Evolutionary conservation across 2,888 invertebrate genomes (phyloP).

Genomic region (Eupithecia inturbata): DNA sequence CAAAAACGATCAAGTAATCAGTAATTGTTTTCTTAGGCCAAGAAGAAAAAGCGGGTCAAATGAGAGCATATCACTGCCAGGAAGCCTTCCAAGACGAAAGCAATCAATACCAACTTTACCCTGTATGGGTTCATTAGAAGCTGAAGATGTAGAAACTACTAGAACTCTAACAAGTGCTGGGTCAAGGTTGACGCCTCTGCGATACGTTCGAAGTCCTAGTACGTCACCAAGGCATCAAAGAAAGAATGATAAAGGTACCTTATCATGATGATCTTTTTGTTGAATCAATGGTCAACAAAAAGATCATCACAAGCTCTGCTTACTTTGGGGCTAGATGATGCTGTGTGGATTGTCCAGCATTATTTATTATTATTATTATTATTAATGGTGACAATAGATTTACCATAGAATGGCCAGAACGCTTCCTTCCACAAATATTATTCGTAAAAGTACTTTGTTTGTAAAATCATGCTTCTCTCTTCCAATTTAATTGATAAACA

Average conservation of each 20-base stretch:
- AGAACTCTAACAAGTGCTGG: conserved; percentile 79
- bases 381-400: background rate
- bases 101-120: conserved; percentile 82
- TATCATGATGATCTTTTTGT: background rate
- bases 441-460: background rate
- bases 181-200: conserved; percentile 76
- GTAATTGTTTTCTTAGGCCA: conserved; percentile 53
- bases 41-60: conserved; percentile 82
- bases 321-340: too few species aligned
- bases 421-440: background rate
- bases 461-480: background rate
- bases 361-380: too few species aligned
- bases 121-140: conserved; percentile 78
- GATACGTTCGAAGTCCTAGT: conserved; percentile 76
- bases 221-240: conserved; percentile 82
- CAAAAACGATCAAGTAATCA: background rate
- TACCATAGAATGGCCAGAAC: background rate
- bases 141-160: conserved; percentile 79
- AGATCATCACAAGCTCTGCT: too few species aligned
- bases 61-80: conserved; percentile 86
- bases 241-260: conserved; percentile 72
- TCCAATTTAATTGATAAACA: background rate
- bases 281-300: too few species aligned
- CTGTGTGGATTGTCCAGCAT: too few species aligned
- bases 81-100: conserved; percentile 85